Base-by-base conservation (phyloP, 2,888 invertebrate species). In the Ramazzottius varieornatus region DNA sequence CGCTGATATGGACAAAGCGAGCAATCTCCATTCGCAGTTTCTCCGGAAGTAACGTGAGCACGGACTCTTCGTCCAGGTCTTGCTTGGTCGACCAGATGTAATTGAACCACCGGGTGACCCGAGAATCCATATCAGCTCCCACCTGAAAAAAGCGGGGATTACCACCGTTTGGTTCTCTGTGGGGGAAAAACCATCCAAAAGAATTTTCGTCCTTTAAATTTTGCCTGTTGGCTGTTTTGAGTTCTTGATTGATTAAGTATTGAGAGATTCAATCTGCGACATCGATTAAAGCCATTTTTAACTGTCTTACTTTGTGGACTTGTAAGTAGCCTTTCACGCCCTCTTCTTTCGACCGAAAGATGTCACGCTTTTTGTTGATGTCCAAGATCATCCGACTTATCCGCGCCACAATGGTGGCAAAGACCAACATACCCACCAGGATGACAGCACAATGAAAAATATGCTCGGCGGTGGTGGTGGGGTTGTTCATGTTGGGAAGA, bases 1-100 rank as follows among this genome's bases (percentile, higher is more conserved):
- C 92, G 68, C 91, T 90, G 75, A 93, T 82, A 75, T 94, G 94
- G 46, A 94, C 93, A 71, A 91, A 84, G 72, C 94, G 92, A 63
- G 93, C 93, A 71, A 94, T 94, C 81, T 94, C 90, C 1, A 90
- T 87, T 78, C 91, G 91, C 32, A 94, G 78, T 77, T 93, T 93
- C 73, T 92, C 91, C 0, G 93, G 92, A 65, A 93, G 79, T 0
- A 88, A 86, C 0, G 85, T 83, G 66, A 88, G 76, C 1, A 88
- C 86, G 67, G 69, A 68, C 67, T 91, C 89, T 76, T 94, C 93
- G 72, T 94, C 91, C 68, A 91, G 77, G 0, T 91, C 87, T 66
- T 81, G 80, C 70, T 82, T 82, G 71, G 83, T 83, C 33, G 87
- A 86, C 93, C 93, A 94, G 33, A 93, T 85, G 74, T 91, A 91